Percentiles rank a stretch among this genome's conserved stretches.
Evolutionary conservation across 2,113 vertebrate genomes (phyloP).

Genomic region (Cyanocitta stelleri): DNA sequence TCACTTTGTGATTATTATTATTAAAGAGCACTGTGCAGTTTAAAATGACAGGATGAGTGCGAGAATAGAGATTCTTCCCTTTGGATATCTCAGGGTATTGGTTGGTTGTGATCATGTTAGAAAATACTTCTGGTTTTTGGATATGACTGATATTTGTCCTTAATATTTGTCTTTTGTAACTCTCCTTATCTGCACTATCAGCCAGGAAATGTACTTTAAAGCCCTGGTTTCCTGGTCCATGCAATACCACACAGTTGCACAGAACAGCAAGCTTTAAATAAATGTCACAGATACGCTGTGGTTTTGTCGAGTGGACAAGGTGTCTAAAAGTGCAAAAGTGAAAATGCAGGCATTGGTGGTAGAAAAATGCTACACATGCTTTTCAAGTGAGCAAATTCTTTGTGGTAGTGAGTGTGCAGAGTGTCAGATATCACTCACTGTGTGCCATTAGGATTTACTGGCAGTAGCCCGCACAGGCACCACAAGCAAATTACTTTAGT

Average conservation of each 20-base stretch:
- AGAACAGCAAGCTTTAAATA: background rate
- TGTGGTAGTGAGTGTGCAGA: background rate
- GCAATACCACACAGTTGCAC: background rate
- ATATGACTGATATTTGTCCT: slow-evolving; percentile 44
- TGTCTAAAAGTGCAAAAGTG: background rate
- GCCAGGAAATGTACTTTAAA: slow-evolving; percentile 57
- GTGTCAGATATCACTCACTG: background rate
- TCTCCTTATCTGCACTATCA: slow-evolving; percentile 32
- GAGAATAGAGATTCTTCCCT: background rate
- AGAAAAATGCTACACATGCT: background rate
- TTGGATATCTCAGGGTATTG: background rate
- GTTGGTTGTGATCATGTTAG: slow-evolving; percentile 12
- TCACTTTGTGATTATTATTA: slow-evolving; percentile 36
- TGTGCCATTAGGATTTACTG: background rate
- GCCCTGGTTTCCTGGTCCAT: slow-evolving; percentile 46
- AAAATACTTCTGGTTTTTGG: slow-evolving; percentile 20
- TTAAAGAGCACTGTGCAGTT: slow-evolving; percentile 13
- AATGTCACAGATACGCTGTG: background rate
- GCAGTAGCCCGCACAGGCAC: background rate
- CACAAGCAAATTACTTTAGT: background rate
- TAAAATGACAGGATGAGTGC: background rate
- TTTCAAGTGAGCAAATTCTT: background rate
- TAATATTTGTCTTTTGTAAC: slow-evolving; percentile 47
- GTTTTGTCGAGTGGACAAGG: background rate
- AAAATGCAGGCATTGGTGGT: background rate